These are phyloP conservation scores for Lacerta bilineata DNA, from an alignment of 2,797 vertebrate species.

Conservation along the genomic window DNA sequence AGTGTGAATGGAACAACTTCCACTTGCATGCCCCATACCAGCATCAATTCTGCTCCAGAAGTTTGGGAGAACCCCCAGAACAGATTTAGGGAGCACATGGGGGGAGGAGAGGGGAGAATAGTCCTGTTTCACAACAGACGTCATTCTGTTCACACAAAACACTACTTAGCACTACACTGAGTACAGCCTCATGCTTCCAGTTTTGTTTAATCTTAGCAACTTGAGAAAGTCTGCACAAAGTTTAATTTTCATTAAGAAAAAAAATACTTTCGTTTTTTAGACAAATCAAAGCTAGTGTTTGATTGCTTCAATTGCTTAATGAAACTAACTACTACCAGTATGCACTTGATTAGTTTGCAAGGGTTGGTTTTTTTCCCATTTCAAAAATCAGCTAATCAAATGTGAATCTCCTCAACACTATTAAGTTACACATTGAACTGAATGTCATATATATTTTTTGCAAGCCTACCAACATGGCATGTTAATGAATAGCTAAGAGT, in stretches of 20 bases:
- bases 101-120: too few relatives aligned
- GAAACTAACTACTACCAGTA: conserved; percentile 29
- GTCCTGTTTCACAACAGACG: too few relatives aligned
- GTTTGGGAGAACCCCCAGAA: too few relatives aligned
- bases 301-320: conserved; percentile 36
- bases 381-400: conserved; percentile 18
- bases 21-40: too few relatives aligned
- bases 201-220: neutral
- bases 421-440: neutral
- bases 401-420: neutral
- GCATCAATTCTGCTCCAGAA: too few relatives aligned
- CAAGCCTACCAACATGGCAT: neutral
- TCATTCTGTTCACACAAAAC: too few relatives aligned
- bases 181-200: neutral
- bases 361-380: neutral
- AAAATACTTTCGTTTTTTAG: conserved; percentile 19
- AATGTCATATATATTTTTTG: neutral
- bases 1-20: too few relatives aligned
- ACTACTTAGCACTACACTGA: too few relatives aligned
- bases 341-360: conserved; percentile 24
- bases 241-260: conserved; percentile 18
- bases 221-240: conserved; percentile 2
- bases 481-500: neutral
- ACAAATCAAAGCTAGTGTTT: conserved; percentile 4
- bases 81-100: too few relatives aligned